Evolutionary conservation across 1,140 invertebrate genomes (phyloP), one percentile per base, ranked within the genome.

Genomic region (Drosophila novamexicana): DNA sequence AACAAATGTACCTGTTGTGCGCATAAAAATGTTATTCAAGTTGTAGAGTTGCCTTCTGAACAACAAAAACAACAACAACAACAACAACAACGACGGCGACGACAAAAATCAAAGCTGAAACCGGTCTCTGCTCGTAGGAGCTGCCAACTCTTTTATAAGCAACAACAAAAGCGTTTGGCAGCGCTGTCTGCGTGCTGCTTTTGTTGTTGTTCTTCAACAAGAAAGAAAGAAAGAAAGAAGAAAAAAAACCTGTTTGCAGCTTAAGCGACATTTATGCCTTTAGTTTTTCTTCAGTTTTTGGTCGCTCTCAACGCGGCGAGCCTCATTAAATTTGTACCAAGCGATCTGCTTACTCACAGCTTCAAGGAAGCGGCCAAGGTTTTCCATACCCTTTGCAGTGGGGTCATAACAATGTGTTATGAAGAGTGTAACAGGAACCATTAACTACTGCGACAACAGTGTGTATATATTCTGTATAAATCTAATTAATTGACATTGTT

Each of bases 1-100:
- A 75, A 72, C 63, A 73, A 77, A 67, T 77, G 75, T 76, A 71
- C 72, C 68, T 73, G 74, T 79, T 79, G 74, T 76, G 59, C 63
- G 67, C 68, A 71, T 52, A 58, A 69, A 75, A 75, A 70, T 75
- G 59, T 75, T 75, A 70, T 75, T 70, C 72, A 70, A 70, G 67
- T 59, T 72, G 50, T 68, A 58, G 37, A 61, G 65, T 62, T 68
- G 71, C 47, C 70, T 73, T 44, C 68, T 71, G 22, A 45, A n/a
- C 39, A 45, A 16, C 53, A 57, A 68, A 32, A 52, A 50, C 16
- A 45, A 29, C 22, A 3, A 45, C 10, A 14, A n/a, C 45, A 10
- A 47, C 22, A 0, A 29, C 22, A 0, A 29, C 22, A 4, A 5
- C 22, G 22, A 45, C 10, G n/a, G n/a, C 45, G 22, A 47, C 22